Conservation (phyloP, 1,140 invertebrate species). For the Goniozus legneri region DNA sequence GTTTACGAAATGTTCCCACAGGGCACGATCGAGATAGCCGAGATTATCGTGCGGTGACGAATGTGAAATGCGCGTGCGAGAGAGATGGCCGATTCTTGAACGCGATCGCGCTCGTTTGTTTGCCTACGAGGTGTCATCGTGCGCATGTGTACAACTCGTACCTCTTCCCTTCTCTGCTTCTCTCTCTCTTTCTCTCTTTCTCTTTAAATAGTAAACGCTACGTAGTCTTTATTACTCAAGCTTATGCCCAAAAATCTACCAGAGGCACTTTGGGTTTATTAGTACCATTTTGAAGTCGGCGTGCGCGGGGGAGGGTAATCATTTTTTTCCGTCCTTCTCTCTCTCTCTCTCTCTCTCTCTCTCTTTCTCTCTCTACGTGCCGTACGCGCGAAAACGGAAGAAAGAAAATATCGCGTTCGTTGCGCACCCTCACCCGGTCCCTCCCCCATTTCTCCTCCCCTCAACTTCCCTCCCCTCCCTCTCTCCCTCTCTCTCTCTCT, state of each 20-base stretch:
- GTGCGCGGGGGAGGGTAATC: conserved; percentile 42
- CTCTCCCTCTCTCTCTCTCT: conserved; percentile 19
- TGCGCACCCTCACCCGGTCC: too few species aligned
- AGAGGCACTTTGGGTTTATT: conserved; percentile 56
- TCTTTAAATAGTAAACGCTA: conserved; percentile 31
- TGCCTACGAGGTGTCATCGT: too few species aligned
- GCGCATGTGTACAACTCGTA: conserved; percentile 22
- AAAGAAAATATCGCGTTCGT: too few species aligned
- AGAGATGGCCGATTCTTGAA: too few species aligned
- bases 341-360: conserved; percentile 19
- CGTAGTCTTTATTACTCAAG: conserved; percentile 49
- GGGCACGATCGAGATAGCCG: too few species aligned
- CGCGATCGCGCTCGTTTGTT: too few species aligned
- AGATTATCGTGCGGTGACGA: too few species aligned
- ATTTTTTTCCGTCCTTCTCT: conserved; percentile 8
- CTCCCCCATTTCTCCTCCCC: conserved; percentile 17
- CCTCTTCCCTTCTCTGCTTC: conserved; percentile 14
- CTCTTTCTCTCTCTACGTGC: conserved; percentile 22
- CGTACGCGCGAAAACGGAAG: too few species aligned
- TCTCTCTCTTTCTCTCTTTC: conserved; percentile 21
- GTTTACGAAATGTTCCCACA: too few species aligned
- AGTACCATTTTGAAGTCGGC: conserved; percentile 54
- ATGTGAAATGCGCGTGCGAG: too few species aligned
- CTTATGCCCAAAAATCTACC: conserved; percentile 56
- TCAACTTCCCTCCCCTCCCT: conserved; percentile 22